These are phyloP conservation scores for Porites evermanni DNA, from an alignment of 92 coral and sea anemone genomes.

Conservation along the genomic window DNA sequence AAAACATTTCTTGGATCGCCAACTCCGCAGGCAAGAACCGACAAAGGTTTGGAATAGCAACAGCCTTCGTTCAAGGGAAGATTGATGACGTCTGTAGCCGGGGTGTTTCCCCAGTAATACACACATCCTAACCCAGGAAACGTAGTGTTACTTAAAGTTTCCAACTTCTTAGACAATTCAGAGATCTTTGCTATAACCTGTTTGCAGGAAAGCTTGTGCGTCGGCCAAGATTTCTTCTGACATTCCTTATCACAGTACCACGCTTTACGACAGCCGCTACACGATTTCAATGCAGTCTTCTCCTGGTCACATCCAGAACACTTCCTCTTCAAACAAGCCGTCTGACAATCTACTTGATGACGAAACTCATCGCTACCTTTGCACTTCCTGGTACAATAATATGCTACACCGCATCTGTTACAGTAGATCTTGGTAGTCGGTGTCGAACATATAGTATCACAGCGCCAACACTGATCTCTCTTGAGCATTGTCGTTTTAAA, in stretches of 20 bases:
- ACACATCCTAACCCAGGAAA: not conserved
- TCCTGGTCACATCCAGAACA: constrained; percentile 58
- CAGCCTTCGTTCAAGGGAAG: constrained; percentile 74
- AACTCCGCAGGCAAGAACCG: constrained; percentile 76
- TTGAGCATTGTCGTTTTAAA: constrained; percentile 5
- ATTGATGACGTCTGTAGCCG: constrained; percentile 77
- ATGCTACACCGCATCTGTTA: constrained; percentile 38
- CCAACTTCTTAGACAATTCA: constrained; percentile 1
- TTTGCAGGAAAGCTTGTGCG: constrained; percentile 62
- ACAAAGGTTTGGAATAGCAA: constrained; percentile 49
- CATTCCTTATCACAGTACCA: constrained; percentile 75
- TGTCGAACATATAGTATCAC: constrained; percentile 16
- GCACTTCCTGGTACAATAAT: constrained; percentile 71
- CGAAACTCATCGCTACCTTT: constrained; percentile 57
- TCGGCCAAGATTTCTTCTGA: constrained; percentile 48
- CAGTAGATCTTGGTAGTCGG: constrained; percentile 15
- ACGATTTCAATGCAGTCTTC: constrained; percentile 30
- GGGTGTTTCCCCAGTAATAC: constrained; percentile 84
- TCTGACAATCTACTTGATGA: constrained; percentile 68
- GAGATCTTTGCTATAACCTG: constrained; percentile 25
- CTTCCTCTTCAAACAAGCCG: constrained; percentile 41
- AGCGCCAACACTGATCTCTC: constrained; percentile 40
- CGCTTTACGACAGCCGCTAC: constrained; percentile 58
- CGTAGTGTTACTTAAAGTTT: not conserved
- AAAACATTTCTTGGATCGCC: constrained; percentile 79